A percentile compares a stretch with the other conserved stretches of the same genome.
phyloP scores from a whole-genome alignment of 2,888 invertebrate species.

The Fragum fragum region DNA sequence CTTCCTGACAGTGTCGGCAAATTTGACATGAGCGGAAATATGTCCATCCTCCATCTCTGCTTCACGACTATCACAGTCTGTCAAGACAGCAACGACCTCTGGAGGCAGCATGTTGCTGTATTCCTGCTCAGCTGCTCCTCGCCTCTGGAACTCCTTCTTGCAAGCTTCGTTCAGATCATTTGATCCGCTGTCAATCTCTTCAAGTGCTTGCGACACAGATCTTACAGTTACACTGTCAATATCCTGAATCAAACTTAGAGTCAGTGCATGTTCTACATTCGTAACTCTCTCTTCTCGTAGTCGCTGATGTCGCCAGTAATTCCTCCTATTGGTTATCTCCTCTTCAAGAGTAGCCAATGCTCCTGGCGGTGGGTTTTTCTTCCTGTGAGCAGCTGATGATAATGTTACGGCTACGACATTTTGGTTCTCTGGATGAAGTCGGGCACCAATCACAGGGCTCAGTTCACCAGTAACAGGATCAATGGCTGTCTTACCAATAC shows the following conservation, averaged over 20 bases:
- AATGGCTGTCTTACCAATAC: slow-evolving; percentile 82
- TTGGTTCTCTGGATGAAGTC: slow-evolving; percentile 79
- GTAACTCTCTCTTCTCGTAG: slow-evolving; percentile 81
- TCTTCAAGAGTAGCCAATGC: slow-evolving; percentile 83
- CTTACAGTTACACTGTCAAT: slow-evolving; percentile 76
- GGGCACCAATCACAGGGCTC: slow-evolving; percentile 82
- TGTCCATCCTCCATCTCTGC: slow-evolving; percentile 79
- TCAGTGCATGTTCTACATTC: slow-evolving; percentile 75
- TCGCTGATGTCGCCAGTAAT: slow-evolving; percentile 84
- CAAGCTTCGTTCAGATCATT: slow-evolving; percentile 77
- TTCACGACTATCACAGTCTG: slow-evolving; percentile 79
- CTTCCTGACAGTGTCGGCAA: slow-evolving; percentile 79
- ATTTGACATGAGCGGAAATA: slow-evolving; percentile 78
- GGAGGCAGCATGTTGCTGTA: slow-evolving; percentile 80
- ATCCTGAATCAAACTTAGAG: slow-evolving; percentile 76
- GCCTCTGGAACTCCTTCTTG: slow-evolving; percentile 81
- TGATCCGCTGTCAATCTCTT: slow-evolving; percentile 74
- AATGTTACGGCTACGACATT: slow-evolving; percentile 83
- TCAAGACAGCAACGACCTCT: slow-evolving; percentile 81
- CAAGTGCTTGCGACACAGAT: slow-evolving; percentile 66
- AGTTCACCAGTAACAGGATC: slow-evolving; percentile 84
- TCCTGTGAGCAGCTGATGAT: slow-evolving; percentile 80
- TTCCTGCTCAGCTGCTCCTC: slow-evolving; percentile 82
- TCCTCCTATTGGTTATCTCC: slow-evolving; percentile 81
- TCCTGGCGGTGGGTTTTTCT: slow-evolving; percentile 83